These are phyloP conservation scores for Jordanella pulchra DNA, from an alignment of 2,797 vertebrate genomes.

Conservation along the genomic window DNA sequence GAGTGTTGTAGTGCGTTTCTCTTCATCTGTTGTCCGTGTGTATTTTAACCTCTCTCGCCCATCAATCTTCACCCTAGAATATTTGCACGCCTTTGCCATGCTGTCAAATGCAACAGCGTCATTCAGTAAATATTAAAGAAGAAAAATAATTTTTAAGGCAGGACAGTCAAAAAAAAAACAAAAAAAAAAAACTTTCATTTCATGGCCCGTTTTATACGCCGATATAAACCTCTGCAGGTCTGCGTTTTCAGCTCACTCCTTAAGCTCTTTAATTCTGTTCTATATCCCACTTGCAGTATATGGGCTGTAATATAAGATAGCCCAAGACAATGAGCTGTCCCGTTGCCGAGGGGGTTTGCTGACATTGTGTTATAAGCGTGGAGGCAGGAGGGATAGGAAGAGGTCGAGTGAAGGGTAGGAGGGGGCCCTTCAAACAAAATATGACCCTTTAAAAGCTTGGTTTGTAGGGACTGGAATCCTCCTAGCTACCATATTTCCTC, in stretches of 20 bases:
- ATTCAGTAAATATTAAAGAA: conserved; percentile 39
- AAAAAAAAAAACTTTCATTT: conserved; percentile 48
- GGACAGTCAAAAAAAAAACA: conserved; percentile 18
- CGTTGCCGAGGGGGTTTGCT: conserved; percentile 62
- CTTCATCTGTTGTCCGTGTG: conserved; percentile 47
- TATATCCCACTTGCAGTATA: conserved; percentile 71
- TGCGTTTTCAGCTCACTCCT: conserved; percentile 57
- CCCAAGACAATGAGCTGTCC: conserved; percentile 72
- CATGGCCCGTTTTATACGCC: conserved; percentile 44
- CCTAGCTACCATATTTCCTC: conserved; percentile 62
- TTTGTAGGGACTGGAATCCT: conserved; percentile 58
- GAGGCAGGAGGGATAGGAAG: conserved; percentile 51
- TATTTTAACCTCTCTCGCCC: conserved; percentile 40
- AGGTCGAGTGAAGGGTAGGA: conserved; percentile 68
- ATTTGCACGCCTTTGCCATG: conserved; percentile 25
- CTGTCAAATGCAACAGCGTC: conserved; percentile 35
- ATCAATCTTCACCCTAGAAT: conserved; percentile 47
- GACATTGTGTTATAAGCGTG: conserved; percentile 58
- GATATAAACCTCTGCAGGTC: conserved; percentile 56
- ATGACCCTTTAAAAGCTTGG: conserved; percentile 67
- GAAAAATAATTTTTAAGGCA: conserved; percentile 25
- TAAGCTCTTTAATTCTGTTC: conserved; percentile 70
- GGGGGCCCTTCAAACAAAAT: conserved; percentile 72
- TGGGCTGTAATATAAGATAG: conserved; percentile 69
- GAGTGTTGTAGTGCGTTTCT: conserved; percentile 29